phyloP scores from a whole-genome alignment of 1,140 invertebrate species.

The Bactericera cockerelli region DNA sequence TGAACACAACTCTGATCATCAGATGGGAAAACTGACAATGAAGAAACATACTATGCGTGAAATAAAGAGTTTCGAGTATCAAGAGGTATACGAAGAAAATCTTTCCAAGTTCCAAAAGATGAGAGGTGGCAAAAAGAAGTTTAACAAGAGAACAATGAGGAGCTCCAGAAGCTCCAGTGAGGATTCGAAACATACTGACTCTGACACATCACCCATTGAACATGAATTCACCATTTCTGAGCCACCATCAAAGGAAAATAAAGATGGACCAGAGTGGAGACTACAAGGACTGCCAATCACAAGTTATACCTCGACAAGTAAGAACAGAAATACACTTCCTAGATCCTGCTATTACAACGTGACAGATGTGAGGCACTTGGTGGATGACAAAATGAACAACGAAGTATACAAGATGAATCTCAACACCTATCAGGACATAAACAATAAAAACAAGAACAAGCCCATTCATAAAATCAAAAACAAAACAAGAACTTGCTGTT shows the following conservation, averaged over 20 bases:
- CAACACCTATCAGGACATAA: neutral
- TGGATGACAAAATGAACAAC: conserved; percentile 3
- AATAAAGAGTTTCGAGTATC: neutral
- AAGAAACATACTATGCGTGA: neutral
- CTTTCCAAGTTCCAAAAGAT: neutral
- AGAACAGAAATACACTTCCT: neutral
- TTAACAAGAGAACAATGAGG: neutral
- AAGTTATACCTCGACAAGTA: neutral
- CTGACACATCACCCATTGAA: neutral
- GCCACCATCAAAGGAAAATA: conserved; percentile 5
- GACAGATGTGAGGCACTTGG: neutral
- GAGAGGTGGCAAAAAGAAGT: neutral
- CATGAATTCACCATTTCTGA: neutral
- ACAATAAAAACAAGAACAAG: conserved; percentile 2
- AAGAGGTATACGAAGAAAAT: neutral
- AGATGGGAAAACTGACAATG: neutral
- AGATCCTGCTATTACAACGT: neutral
- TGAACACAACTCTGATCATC: neutral
- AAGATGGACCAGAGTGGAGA: neutral
- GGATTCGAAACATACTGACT: neutral
- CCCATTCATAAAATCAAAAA: conserved; percentile 4
- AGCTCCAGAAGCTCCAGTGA: neutral
- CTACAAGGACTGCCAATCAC: neutral
- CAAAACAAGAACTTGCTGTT: neutral
- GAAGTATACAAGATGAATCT: neutral